Conservation (phyloP, 2,797 vertebrate species). For the Calcarius lapponicus region DNA sequence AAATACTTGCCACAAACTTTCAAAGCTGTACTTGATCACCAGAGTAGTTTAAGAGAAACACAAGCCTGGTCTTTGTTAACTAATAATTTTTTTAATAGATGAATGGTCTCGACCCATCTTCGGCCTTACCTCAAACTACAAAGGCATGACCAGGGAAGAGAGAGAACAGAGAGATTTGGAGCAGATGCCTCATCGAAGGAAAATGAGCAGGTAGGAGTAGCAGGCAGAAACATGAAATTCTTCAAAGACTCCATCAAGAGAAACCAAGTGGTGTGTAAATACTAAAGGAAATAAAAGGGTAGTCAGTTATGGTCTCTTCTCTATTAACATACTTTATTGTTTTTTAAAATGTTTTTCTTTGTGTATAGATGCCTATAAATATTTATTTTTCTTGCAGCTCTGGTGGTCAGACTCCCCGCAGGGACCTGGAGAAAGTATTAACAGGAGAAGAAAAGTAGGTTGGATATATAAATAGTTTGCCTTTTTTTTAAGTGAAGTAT, state of each 20-base stretch:
- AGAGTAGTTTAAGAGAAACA: neutral
- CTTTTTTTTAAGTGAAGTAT: neutral
- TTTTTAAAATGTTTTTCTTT: neutral
- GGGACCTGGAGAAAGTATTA: constrained; percentile 96
- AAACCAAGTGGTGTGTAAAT: neutral
- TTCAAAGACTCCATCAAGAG: neutral
- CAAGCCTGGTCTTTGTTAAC: neutral
- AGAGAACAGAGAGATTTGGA: constrained; percentile 95
- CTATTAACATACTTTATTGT: neutral
- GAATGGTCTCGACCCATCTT: constrained; percentile 98
- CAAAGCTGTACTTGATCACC: neutral
- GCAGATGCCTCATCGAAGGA: constrained; percentile 93
- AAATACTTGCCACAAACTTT: neutral
- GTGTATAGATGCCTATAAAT: neutral
- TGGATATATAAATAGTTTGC: neutral
- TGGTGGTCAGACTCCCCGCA: constrained; percentile 94
- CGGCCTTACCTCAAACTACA: constrained; percentile 95
- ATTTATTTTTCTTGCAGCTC: constrained; percentile 77
- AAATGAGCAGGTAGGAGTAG: constrained; percentile 85
- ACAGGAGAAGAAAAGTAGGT: constrained; percentile 97
- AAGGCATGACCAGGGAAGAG: constrained; percentile 97
- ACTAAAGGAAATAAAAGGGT: neutral
- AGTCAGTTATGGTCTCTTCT: neutral
- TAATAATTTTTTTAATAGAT: constrained; percentile 73
- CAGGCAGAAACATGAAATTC: neutral